Evolutionary conservation across 1,140 invertebrate genomes (phyloP), one percentile per base, ranked within the genome.

Genomic region (Dufourea novaeangliae): DNA sequence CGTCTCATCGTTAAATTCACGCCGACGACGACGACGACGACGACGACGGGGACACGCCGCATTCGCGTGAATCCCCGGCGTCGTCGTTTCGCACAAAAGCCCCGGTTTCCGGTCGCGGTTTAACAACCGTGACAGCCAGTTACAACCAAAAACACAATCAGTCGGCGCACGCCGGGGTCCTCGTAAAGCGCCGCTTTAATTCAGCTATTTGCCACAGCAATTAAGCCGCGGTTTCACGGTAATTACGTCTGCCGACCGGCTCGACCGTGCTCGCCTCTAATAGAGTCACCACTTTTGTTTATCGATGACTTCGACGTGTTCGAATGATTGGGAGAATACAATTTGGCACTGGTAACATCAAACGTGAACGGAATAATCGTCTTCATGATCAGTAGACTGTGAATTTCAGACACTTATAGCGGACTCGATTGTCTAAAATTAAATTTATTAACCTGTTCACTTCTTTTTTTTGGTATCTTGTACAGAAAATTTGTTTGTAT

Each of bases 141-240:
- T 83, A 76, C 81, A 80, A 77, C 80, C 76, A 86, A 86, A 87
- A 86, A 88, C 84, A 86, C 86, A 88, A 87, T 88, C 84, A 82
- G 79, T 81, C 78, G 70, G 78, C 69, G 77, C 78, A 62, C 76
- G 80, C 63, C 52, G 66, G 73, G 75, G n/a, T n/a, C 25, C 78
- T 29, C 57, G 78, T 76, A 85, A 87, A 88, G 86, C 83, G 79
- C 59, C 68, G 80, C 80, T 87, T 87, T 88, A 85, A 88, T 88
- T 86, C 80, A 82, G 76, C 81, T 86, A 83, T 88, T 88, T 86
- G 79, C 74, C 67, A 75, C 77, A 57, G 80, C 84, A 84, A 88
- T 88, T 88, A 87, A 88, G 76, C 83, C 76, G 78, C 63, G 80
- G 85, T 88, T 82, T 86, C 84, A 86, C 84, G 85, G 79, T 81